A percentile compares a stretch with the other conserved stretches of the same genome.
Conservation (phyloP, 2,888 invertebrate species). For the Tachystola acroxantha region DNA sequence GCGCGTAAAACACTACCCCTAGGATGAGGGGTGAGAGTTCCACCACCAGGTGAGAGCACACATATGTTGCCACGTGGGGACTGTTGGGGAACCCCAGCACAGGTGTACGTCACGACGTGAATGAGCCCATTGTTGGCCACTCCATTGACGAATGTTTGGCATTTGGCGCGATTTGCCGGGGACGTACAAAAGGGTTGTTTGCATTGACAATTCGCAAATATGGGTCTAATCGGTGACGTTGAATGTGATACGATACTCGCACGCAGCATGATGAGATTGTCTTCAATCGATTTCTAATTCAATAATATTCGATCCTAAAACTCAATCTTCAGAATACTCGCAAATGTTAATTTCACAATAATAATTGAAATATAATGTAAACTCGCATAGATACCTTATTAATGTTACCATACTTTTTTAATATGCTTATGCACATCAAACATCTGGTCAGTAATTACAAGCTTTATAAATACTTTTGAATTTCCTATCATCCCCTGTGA, state of each 20-base stretch:
- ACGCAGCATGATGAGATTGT: no score
- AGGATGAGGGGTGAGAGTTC: conserved; percentile 62
- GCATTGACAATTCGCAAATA: conserved; percentile 24
- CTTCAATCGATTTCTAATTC: no score
- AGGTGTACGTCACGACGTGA: conserved; percentile 55
- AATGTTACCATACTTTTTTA: no score
- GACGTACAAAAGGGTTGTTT: conserved; percentile 50
- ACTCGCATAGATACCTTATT: no score
- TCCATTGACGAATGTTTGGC: conserved; percentile 64
- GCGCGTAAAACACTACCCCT: conserved; percentile 58
- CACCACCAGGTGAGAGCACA: conserved; percentile 62
- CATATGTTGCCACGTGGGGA: conserved; percentile 65
- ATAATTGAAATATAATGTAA: no score
- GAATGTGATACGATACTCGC: no score
- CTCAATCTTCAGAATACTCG: no score
- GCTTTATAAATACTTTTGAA: no score
- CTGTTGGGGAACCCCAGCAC: conserved; percentile 43
- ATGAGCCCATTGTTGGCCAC: conserved; percentile 57
- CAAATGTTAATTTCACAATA: no score
- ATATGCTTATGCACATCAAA: no score
- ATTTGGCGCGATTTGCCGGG: conserved; percentile 63
- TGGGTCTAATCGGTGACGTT: conserved; percentile 5
- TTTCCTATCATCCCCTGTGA: not conserved
- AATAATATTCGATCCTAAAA: no score
- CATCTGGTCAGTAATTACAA: no score